phyloP scores from a whole-genome alignment of 2,113 vertebrate species.

The Myotis brandtii region DNA sequence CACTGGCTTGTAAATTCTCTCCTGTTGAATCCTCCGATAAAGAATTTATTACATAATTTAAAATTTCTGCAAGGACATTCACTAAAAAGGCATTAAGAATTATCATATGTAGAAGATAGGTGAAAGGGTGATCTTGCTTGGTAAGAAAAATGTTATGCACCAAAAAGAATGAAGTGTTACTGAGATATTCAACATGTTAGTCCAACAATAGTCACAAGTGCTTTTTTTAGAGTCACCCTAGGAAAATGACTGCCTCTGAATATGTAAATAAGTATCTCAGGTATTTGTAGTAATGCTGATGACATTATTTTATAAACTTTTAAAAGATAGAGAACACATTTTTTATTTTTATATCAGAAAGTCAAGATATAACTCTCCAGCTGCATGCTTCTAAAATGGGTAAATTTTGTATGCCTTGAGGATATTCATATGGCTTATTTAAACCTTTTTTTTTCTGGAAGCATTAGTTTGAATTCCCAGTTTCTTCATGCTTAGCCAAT shows the following conservation, averaged over 20 bases:
- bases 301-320: constrained; percentile 61
- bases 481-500: constrained; percentile 53
- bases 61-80: constrained; percentile 49
- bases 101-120: constrained; percentile 50
- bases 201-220: constrained; percentile 49
- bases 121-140: constrained; percentile 55
- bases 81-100: constrained; percentile 32
- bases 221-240: constrained; percentile 36
- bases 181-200: constrained; percentile 52
- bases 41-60: constrained; percentile 53
- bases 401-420: constrained; percentile 37
- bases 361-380: constrained; percentile 51
- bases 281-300: constrained; percentile 58
- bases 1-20: constrained; percentile 35
- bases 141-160: constrained; percentile 40
- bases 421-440: constrained; percentile 65
- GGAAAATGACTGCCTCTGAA: constrained; percentile 49
- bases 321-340: neutral
- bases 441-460: constrained; percentile 67
- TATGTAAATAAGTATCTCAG: constrained; percentile 44
- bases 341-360: constrained; percentile 47
- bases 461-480: constrained; percentile 34
- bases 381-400: neutral
- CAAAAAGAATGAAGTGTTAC: constrained; percentile 53
- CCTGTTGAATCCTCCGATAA: constrained; percentile 48